phyloP scores from a whole-genome alignment of 2,888 invertebrate genomes.

The Prosapia bicincta region DNA sequence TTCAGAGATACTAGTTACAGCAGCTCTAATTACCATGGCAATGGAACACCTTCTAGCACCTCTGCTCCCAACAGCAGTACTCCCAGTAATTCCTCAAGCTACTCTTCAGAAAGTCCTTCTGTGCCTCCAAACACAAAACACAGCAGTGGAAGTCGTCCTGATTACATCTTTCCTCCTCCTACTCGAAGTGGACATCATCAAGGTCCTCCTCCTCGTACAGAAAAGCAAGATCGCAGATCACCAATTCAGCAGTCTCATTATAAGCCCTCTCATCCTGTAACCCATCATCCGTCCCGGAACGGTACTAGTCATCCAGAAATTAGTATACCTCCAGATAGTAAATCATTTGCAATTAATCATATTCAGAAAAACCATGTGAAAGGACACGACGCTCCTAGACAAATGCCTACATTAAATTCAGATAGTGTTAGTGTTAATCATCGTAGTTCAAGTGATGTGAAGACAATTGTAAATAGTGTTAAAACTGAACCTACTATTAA shows the following conservation, averaged over 20 bases:
- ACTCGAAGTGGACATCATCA: conserved; percentile 31
- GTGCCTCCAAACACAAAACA: conserved; percentile 6
- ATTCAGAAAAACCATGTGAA: conserved; percentile 17
- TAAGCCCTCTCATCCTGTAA: conserved; percentile 32
- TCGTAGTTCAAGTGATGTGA: conserved; percentile 38
- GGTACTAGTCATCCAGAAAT: conserved; percentile 6
- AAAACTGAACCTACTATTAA: conserved; percentile 8
- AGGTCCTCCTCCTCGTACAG: conserved; percentile 5
- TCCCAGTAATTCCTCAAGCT: conserved; percentile 6
- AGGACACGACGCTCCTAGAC: conserved; percentile 6
- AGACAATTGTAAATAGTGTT: conserved; percentile 7
- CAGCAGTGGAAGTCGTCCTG: background rate
- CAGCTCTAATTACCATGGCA: background rate
- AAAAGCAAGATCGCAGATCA: conserved; percentile 14
- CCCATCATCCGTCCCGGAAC: conserved; percentile 34
- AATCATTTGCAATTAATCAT: background rate
- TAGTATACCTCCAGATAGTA: background rate
- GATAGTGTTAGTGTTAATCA: conserved; percentile 32
- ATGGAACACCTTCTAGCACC: background rate
- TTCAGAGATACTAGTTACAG: background rate
- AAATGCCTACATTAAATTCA: background rate
- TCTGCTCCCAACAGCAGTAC: conserved; percentile 8
- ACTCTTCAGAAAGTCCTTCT: background rate
- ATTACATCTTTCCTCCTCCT: conserved; percentile 34
- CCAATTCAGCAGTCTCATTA: conserved; percentile 18